Base-by-base conservation (phyloP, 2,888 invertebrate species). In the Tyria jacobaeae region DNA sequence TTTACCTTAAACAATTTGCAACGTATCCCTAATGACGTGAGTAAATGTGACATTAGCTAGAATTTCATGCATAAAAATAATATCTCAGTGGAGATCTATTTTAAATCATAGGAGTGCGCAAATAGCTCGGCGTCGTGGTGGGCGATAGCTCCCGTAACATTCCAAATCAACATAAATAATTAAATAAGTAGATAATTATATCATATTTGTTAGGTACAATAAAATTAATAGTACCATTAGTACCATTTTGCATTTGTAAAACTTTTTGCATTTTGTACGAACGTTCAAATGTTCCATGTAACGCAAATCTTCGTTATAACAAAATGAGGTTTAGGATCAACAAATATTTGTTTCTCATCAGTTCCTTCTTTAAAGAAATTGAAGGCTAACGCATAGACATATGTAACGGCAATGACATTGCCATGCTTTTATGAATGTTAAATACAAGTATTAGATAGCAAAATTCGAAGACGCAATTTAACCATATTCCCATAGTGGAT, bases 71-170 rank as follows among this genome's bases (percentile, higher is more conserved):
- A 75, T 81, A 86, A 86, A 87, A 87, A 87, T 85, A 86, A 82
- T 84, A 85, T 86, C 82, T 84, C 82, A 75, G 84, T 80, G 74
- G 80, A 75, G 77, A 82, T 84, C 85, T 86, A 88, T 88, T 86
- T 64, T 86, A 82, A 80, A 86, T 83, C 85, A 82, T 82, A 75
- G 73, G 77, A 79, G 80, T 78, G 82, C 86, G 83, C 80, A 85
- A 86, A 88, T 86, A 88, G 81, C 85, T 71, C 68, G 66, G 72
- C 75, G 70, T 75, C 75, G 76, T 74, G 71, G 78, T 75, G 83
- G 82, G 86, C 83, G 85, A 80, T 74, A 72, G 76, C 76, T 75
- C 71, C 69, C 66, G 74, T 75, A 75, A 69, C 69, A 72, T 72
- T 69, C 54, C 60, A 70, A 69, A 62, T 60, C 63, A 68, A 70